These are phyloP conservation scores for Mellilla xanthometata DNA, from an alignment of 2,888 invertebrate genomes.

Conservation along the genomic window DNA sequence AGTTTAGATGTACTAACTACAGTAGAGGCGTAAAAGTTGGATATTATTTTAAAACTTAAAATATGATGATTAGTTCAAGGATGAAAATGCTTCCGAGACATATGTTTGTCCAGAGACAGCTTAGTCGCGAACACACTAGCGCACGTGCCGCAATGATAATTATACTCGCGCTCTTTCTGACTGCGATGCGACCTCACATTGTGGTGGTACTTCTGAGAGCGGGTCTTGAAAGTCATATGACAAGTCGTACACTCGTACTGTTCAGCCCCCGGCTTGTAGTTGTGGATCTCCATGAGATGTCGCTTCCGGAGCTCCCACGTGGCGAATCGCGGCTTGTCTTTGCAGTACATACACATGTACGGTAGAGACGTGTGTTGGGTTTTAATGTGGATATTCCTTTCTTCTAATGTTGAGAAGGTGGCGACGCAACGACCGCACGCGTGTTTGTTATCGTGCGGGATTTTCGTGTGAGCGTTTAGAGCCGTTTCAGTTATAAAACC, in stretches of 20 bases:
- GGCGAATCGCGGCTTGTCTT: conserved; percentile 70
- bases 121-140: conserved; percentile 76
- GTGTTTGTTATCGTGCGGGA: conserved; percentile 72
- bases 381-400: conserved; percentile 66
- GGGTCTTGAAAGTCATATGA: conserved; percentile 71
- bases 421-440: conserved; percentile 71
- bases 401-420: conserved; percentile 66
- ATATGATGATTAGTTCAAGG: conserved; percentile 31
- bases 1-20: no score
- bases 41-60: no score
- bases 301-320: conserved; percentile 71
- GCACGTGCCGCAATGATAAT: conserved; percentile 75
- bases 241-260: conserved; percentile 75
- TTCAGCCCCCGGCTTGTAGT: conserved; percentile 69
- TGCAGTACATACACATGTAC: conserved; percentile 72
- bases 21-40: no score
- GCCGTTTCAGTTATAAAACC: conserved; percentile 73
- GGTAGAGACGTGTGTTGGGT: conserved; percentile 67
- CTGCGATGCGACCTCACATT: conserved; percentile 71
- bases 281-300: conserved; percentile 73
- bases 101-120: conserved; percentile 78
- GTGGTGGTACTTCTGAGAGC: conserved; percentile 74
- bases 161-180: conserved; percentile 71
- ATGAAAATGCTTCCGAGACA: conserved; percentile 79
- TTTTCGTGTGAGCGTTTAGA: conserved; percentile 61